Conservation (phyloP, 2,797 vertebrate species). For the Gorsachius magnificus region DNA sequence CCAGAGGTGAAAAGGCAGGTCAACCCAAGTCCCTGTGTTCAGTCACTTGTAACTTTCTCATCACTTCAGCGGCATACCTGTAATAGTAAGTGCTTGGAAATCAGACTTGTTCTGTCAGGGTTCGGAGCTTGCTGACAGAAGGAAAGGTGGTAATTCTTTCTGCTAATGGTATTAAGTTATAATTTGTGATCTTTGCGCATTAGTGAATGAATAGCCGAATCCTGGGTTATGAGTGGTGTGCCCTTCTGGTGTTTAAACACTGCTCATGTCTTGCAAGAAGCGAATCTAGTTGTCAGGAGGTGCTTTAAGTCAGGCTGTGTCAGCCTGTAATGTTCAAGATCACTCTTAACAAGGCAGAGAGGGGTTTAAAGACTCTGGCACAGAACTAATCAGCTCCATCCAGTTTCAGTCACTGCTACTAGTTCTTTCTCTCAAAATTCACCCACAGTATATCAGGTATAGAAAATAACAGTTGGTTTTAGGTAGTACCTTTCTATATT, state of each 20-base stretch:
- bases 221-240: neutral
- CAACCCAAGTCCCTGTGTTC: neutral
- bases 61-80: rapidly evolving
- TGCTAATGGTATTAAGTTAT: neutral
- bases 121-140: neutral
- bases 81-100: neutral
- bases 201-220: neutral
- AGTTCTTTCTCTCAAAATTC: neutral
- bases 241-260: neutral
- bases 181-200: neutral
- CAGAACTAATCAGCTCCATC: neutral
- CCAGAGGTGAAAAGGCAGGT: neutral
- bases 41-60: neutral
- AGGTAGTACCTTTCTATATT: neutral
- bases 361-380: neutral
- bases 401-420: neutral
- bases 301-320: neutral
- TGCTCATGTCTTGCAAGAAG: neutral
- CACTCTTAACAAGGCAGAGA: neutral
- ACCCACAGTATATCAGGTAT: neutral
- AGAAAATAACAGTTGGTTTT: neutral
- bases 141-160: neutral
- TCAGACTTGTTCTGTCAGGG: neutral
- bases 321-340: neutral
- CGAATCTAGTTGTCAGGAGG: neutral